Evolutionary conservation across 53 echinoderm and acorn worm species (phyloP), one percentile per base, ranked within the genome.

Genomic region (Arbacia lixula): DNA sequence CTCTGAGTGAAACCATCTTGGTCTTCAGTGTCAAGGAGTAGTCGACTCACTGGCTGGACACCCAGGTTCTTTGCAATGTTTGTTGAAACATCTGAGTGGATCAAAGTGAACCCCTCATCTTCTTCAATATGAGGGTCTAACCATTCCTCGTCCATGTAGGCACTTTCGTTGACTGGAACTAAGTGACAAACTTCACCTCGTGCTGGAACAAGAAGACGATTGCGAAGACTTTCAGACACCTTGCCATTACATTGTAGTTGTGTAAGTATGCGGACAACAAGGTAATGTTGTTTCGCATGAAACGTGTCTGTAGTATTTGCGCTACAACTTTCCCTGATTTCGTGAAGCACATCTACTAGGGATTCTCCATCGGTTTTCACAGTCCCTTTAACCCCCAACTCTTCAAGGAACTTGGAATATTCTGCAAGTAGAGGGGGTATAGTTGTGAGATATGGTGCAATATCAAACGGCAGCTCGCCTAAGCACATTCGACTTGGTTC

Each of bases 401-500:
- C 72, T 31, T 72, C 33, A 72, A 83, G 73, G 27, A 90, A 38
- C 2, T 62, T 16, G 37, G 39, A 17, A 22, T 69, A 86, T 8
- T 34, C 14, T 19, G 64, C 40, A 19, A 68, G 34, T 5, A 46
- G 31, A 10, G 21, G 19, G 1, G 90, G 90, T 61, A 90, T 62
- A 6, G 49, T 36, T 28, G 40, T 69, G 27, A 90, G 50, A 36
- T 86, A 82, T 36, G 90, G 90, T 19, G 82, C 60, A 1, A 90
- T 64, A 83, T 86, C 86, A 31, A 90, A 57, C 0, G 53, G 49
- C 19, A 71, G 82, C 5, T 83, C 56, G 20, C 72, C 61, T 21
- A 36, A 35, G 34, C 90, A 80, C 60, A 93, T 84, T 25, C 84
- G 86, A 31, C 75, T 41, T 12, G 93, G 85, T 33, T 84, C 60